Base-by-base conservation (phyloP, 2,888 invertebrate genomes). In the Andrena flavipes region DNA sequence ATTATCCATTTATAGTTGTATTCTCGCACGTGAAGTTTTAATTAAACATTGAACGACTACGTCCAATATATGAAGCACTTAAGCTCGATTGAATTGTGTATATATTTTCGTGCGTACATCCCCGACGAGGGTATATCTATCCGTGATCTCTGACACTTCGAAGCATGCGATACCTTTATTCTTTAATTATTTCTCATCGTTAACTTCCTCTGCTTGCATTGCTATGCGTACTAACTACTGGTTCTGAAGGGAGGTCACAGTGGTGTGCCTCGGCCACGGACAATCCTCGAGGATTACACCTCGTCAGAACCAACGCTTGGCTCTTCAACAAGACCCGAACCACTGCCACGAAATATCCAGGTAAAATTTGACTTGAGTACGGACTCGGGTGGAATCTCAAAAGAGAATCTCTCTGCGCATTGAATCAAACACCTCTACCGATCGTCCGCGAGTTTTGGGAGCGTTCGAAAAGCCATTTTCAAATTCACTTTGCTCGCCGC, bases 231-330 rank as follows among this genome's bases (percentile, higher is more conserved):
- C 93, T 93, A 94, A 94, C 93, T 92, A 92, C 92, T 91, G 92
- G 91, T 93, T 93, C 93, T 92, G 91, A 93, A 94, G 94, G 93
- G 92, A 89, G 93, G 93, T 92, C 93, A 93, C 89, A 93, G 91
- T 92, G 92, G 90, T 91, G 92, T 92, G 90, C 92, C 92, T 91
- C 92, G 92, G 87, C 89, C 93, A 91, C 92, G 93, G 93, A 93
- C 93, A 86, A 93, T 93, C 88, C 92, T 92, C 89, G 93, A 94
- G 92, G 92, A 93, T 93, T 93, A 93, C 91, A 88, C 90, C 92
- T 91, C 92, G 88, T 90, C 92, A 89, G 93, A 93, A 92, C 91
- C 93, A 84, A 90, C 93, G 83, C 88, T 92, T 90, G 91, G 92
- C 88, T 89, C 93, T 90, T 89, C 93, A 84, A 89, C 93, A 85